Evolutionary conservation across 1,140 invertebrate genomes (phyloP).

Genomic region (Harpegnathos saltator): DNA sequence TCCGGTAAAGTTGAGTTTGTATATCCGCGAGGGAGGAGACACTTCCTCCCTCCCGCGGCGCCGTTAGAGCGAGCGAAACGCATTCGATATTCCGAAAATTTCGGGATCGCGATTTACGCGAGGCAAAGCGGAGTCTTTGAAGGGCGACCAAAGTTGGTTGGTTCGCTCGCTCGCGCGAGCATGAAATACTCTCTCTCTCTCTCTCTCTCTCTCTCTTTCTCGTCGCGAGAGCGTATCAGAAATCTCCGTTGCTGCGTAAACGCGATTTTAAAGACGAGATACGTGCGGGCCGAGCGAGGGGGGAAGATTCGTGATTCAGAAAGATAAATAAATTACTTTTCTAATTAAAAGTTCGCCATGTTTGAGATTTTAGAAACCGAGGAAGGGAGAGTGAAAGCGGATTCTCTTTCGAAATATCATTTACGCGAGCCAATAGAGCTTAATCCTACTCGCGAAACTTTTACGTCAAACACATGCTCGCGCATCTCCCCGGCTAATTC

Average conservation of each 20-base stretch:
- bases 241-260: neutral
- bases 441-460: constrained; percentile 33
- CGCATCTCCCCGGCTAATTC: neutral
- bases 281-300: neutral
- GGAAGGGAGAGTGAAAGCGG: too few species aligned
- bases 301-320: neutral
- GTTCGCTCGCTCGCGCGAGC: neutral
- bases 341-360: constrained; percentile 45
- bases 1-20: constrained; percentile 25
- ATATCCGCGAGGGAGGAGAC: neutral
- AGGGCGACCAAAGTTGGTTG: neutral
- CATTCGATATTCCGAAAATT: constrained; percentile 33
- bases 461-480: constrained; percentile 10
- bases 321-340: constrained; percentile 23
- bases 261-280: neutral
- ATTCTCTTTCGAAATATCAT: constrained; percentile 14
- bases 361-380: constrained; percentile 24
- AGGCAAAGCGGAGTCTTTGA: neutral
- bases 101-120: neutral
- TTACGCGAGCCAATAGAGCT: constrained; percentile 20
- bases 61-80: constrained; percentile 14
- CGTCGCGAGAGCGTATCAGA: neutral
- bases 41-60: constrained; percentile 1
- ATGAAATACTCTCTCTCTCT: too few species aligned
- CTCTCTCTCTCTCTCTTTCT: too few species aligned